Conservation (phyloP, 2,888 invertebrate species). For the Pediacus dermestoides region DNA sequence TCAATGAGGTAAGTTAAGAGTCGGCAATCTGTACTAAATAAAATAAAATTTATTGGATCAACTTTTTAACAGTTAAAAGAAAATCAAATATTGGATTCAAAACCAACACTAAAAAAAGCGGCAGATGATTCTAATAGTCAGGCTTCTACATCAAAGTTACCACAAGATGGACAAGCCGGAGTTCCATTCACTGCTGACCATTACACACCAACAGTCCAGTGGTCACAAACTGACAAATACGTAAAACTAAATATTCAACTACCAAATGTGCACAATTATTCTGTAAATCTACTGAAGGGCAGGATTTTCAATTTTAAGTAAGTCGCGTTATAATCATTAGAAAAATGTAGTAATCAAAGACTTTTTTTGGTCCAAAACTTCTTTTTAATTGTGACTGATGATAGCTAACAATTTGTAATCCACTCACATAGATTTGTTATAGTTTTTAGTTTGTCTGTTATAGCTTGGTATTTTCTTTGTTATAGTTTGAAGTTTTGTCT, state of each 20-base stretch:
- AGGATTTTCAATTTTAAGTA: slow-evolving; percentile 40
- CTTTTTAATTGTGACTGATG: too few species aligned
- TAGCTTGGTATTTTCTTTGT: too few species aligned
- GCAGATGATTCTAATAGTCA: not conserved
- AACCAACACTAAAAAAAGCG: not conserved
- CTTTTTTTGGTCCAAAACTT: too few species aligned
- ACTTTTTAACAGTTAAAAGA: slow-evolving; percentile 3
- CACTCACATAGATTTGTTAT: too few species aligned
- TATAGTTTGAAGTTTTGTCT: too few species aligned
- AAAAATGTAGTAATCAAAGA: too few species aligned
- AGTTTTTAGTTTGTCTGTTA: too few species aligned
- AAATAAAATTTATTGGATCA: too few species aligned
- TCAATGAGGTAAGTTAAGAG: slow-evolving; percentile 2
- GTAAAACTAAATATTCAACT: slow-evolving; percentile 38
- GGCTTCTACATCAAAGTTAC: not conserved
- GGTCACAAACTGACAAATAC: slow-evolving; percentile 38
- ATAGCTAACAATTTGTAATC: too few species aligned
- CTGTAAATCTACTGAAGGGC: slow-evolving; percentile 30
- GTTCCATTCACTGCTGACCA: slow-evolving; percentile 22
- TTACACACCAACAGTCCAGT: slow-evolving; percentile 40
- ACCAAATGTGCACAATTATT: slow-evolving; percentile 32
- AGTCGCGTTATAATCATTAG: too few species aligned
- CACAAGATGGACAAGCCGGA: not conserved
- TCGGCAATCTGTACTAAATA: too few species aligned
- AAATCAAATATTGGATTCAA: not conserved